Evolutionary conservation across 2,113 vertebrate species (phyloP).

Genomic region (Mungos mungo): DNA sequence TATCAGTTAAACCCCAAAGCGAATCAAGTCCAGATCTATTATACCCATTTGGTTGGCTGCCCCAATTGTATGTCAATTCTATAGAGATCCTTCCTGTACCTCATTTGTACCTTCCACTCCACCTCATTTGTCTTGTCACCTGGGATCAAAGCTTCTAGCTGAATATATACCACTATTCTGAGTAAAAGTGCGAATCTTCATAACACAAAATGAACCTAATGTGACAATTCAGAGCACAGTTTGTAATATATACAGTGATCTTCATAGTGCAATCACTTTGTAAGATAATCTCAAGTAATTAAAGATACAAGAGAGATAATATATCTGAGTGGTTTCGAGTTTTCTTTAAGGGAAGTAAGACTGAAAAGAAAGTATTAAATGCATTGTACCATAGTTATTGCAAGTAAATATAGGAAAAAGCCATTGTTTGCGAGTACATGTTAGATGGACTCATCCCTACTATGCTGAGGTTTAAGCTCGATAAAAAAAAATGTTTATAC

Average conservation of each 20-base stretch:
- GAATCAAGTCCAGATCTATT: neutral
- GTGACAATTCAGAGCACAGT: neutral
- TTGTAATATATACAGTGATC: neutral
- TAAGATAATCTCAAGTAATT: neutral
- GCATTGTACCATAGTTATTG: neutral
- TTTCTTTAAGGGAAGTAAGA: neutral
- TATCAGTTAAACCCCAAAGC: neutral
- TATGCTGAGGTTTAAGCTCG: neutral
- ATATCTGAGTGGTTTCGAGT: neutral
- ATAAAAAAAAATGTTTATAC: neutral
- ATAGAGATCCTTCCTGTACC: neutral
- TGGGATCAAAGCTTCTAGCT: neutral
- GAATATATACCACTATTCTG: neutral
- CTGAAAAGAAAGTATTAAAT: neutral
- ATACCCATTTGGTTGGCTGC: neutral
- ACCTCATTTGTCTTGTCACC: neutral
- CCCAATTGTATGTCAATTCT: neutral
- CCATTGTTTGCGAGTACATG: neutral
- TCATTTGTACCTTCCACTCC: neutral
- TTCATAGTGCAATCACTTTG: neutral
- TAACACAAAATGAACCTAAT: neutral
- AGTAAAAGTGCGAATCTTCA: neutral
- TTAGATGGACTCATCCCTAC: neutral
- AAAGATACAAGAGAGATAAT: neutral
- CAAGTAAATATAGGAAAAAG: neutral